These are phyloP conservation scores for Hassar affinis DNA, from an alignment of 2,113 vertebrate species.

Conservation along the genomic window DNA sequence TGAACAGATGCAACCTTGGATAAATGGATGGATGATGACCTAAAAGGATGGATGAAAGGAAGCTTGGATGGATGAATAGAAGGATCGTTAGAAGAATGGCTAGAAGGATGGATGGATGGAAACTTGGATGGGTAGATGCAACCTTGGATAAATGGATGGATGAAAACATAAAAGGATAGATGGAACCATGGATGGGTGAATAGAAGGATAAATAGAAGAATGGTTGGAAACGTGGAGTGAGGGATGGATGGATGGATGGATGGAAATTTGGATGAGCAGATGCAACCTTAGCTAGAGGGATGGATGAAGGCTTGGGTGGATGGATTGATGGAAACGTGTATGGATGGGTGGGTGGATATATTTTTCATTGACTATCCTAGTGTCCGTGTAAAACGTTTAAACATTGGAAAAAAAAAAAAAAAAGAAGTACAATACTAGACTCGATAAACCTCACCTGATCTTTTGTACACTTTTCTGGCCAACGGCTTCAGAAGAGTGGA, in stretches of 20 bases:
- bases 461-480: neutral
- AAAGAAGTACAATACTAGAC: neutral
- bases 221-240: neutral
- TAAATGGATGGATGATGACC: neutral
- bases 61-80: neutral
- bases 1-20: neutral
- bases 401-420: too few species aligned
- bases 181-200: too few species aligned
- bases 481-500: neutral
- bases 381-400: neutral
- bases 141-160: neutral
- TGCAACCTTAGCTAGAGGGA: neutral
- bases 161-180: neutral
- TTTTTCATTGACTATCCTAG: neutral
- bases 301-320: neutral
- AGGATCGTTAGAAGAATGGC: neutral
- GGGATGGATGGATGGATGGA: neutral
- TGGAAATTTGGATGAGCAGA: neutral
- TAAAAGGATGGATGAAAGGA: neutral
- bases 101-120: neutral
- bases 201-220: too few species aligned
- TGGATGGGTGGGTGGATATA: neutral
- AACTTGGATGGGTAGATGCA: neutral
- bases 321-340: neutral
- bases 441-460: too few species aligned